Base-by-base conservation (phyloP, 2,797 vertebrate species). In the Sebastes trivittatus region DNA sequence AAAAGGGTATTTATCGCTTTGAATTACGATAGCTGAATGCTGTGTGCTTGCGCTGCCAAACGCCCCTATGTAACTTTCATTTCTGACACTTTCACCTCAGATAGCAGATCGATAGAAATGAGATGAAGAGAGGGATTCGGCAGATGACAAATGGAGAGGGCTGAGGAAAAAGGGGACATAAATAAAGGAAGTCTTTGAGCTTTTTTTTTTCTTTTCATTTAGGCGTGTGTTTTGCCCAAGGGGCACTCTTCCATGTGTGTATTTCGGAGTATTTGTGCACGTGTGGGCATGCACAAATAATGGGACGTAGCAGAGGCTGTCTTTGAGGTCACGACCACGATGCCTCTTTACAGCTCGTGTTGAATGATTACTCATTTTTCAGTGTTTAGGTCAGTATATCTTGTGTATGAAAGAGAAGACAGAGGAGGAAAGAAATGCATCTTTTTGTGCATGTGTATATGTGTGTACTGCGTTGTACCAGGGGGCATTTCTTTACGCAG, bases 51-150 rank as follows among this genome's bases (percentile, higher is more conserved):
- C 54, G 32, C 65, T 60, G 46, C 36, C 22, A 49, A 3, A 49
- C 34, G 70, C 64, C 61, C 68, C 60, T 4, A 2, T 72, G 72
- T 30, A 52, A 52, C 74, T 85, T 85, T 75, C 70, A 61, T 60
- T 81, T 84, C 71, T 84, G 75, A 87, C 56, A 82, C 78, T 73
- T 80, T 81, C 72, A 82, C 83, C 78, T 87, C 8, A 62, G 77
- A 80, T 72, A 11, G 32, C 72, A 71, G 85, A 85, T 92, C 74
- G 59, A 92, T 92, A 73, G 34, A 72, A 90, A 77, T 62, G 20
- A 87, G 68, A 87, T 78, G 71, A 88, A 86, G 67, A 58, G 63
- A 71, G 11, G 70, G 20, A 83, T 81, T 87, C 64, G 82, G 72
- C 67, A 46, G 54, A 82, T 86, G 80, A 79, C 68, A 78, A 86